phyloP scores from a whole-genome alignment of 1,140 invertebrate genomes.

The Sitophilus oryzae region DNA sequence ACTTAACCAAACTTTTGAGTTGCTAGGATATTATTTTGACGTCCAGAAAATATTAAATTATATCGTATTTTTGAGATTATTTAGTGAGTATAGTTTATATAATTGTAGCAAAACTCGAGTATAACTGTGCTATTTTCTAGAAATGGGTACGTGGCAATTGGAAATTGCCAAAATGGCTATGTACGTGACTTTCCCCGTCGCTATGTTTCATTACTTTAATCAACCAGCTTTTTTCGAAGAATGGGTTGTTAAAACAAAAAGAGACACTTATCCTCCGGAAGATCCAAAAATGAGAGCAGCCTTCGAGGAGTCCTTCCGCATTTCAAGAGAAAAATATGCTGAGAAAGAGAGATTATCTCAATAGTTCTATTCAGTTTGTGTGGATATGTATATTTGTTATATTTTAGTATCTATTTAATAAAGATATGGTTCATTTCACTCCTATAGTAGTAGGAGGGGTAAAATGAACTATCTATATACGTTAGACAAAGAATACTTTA shows the following conservation, averaged over 20 bases:
- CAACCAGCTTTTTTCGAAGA: conserved; percentile 76
- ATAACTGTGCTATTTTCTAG: conserved; percentile 2
- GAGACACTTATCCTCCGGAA: conserved; percentile 64
- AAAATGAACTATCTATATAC: neutral
- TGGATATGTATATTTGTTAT: no score
- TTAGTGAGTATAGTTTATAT: neutral
- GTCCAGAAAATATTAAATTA: no score
- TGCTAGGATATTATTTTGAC: no score
- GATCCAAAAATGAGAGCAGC: conserved; percentile 51
- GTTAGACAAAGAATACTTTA: neutral
- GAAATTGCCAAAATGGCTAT: conserved; percentile 77
- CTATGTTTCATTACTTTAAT: conserved; percentile 78
- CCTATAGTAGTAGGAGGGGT: neutral
- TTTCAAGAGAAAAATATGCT: conserved; percentile 50
- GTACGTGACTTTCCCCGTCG: conserved; percentile 81
- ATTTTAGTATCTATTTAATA: no score
- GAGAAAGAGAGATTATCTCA: no score
- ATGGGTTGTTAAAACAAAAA: conserved; percentile 65
- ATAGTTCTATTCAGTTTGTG: no score
- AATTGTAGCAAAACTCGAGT: neutral
- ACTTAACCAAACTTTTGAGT: no score
- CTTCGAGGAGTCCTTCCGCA: conserved; percentile 52
- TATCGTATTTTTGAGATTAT: neutral
- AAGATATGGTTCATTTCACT: no score
- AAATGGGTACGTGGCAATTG: conserved; percentile 73